phyloP scores from a whole-genome alignment of 2,888 invertebrate species.

The Drosophila neonasuta region DNA sequence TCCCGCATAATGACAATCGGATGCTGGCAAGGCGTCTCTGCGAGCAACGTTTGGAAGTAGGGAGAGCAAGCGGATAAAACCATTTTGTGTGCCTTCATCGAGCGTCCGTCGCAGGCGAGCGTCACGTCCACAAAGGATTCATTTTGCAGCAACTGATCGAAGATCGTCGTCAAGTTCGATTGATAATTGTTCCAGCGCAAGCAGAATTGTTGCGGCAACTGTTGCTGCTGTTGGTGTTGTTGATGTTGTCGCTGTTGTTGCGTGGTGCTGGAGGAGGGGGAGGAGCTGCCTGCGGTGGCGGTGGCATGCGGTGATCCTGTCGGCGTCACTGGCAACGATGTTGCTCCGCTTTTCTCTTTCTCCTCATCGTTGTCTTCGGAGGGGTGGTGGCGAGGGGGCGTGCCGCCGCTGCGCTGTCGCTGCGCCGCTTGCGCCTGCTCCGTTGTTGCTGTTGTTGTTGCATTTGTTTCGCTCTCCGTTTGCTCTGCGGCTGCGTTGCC shows the following conservation, averaged over 20 bases:
- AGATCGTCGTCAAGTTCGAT: conserved; percentile 90
- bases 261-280: conserved; percentile 8
- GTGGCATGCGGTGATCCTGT: conserved; percentile 25
- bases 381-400: conserved; percentile 12
- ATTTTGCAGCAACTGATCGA: conserved; percentile 93
- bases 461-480: conserved; percentile 41
- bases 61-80: conserved; percentile 96
- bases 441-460: conserved; percentile 17
- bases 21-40: conserved; percentile 96
- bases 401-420: conserved; percentile 65
- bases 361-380: not conserved
- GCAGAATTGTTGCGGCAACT: conserved; percentile 90
- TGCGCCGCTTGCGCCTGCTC: conserved; percentile 66
- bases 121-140: conserved; percentile 96
- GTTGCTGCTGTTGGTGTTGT: not conserved
- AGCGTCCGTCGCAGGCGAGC: conserved; percentile 94
- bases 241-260: conserved; percentile 16
- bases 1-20: conserved; percentile 96
- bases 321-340: conserved; percentile 24
- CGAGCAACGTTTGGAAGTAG: conserved; percentile 94
- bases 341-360: conserved; percentile 2
- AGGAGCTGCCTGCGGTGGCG: conserved; percentile 1
- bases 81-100: conserved; percentile 96
- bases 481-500: conserved; percentile 23
- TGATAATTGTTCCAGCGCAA: conserved; percentile 97